These are phyloP conservation scores for Neoseiulus cucumeris DNA, from an alignment of 1,140 invertebrate species.

Conservation along the genomic window DNA sequence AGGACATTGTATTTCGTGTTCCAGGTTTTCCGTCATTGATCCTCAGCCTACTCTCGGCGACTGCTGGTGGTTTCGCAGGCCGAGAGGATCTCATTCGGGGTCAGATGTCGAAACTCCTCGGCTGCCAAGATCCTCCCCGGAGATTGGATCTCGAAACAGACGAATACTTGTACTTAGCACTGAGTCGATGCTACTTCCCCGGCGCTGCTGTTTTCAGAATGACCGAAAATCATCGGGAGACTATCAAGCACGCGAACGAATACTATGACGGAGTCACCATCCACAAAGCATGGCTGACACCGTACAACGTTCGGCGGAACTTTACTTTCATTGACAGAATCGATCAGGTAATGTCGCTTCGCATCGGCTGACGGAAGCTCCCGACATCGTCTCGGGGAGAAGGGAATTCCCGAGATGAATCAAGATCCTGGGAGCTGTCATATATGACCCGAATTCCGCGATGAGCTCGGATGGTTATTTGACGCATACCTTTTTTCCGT, in stretches of 20 bases:
- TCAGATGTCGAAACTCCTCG: conserved; percentile 4
- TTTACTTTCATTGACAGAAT: conserved; percentile 9
- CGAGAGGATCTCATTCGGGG: neutral
- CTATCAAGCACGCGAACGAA: conserved; percentile 28
- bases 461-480: neutral
- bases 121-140: conserved; percentile 28
- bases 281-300: conserved; percentile 48
- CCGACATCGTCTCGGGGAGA: no score
- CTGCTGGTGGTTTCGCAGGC: neutral
- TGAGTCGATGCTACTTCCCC: conserved; percentile 34
- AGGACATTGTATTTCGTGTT: no score
- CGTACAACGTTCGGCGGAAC: conserved; percentile 43
- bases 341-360: neutral
- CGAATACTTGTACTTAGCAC: conserved; percentile 37
- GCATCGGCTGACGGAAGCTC: neutral
- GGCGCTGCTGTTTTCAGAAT: conserved; percentile 39
- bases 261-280: conserved; percentile 24
- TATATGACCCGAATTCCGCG: neutral
- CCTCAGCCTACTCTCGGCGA: neutral
- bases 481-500: neutral
- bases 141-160: conserved; percentile 35
- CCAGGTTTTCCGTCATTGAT: neutral
- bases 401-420: no score
- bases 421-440: no score
- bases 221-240: conserved; percentile 33